phyloP scores from a whole-genome alignment of 2,888 invertebrate genomes.

The Hylaea fasciaria region DNA sequence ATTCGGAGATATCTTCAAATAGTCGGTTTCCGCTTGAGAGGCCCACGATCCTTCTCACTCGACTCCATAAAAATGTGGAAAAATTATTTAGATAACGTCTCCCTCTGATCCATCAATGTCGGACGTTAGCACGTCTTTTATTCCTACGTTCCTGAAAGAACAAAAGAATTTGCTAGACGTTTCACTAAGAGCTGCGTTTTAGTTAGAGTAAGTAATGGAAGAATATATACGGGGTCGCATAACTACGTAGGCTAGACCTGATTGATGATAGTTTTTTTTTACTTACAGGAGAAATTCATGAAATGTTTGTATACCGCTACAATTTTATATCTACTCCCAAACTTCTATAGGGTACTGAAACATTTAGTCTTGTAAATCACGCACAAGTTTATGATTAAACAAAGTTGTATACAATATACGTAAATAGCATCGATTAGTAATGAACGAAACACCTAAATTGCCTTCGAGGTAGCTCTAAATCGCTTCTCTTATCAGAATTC shows the following conservation, averaged over 20 bases:
- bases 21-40: conserved; percentile 73
- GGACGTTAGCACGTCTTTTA: conserved; percentile 47
- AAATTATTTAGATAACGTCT: conserved; percentile 72
- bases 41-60: conserved; percentile 60
- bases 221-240: conserved; percentile 8
- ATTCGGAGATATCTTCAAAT: conserved; percentile 79
- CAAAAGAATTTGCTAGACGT: conserved; percentile 26
- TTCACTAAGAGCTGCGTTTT: conserved; percentile 18
- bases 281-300: too few relatives aligned
- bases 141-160: conserved; percentile 27
- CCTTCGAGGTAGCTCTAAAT: conserved; percentile 31
- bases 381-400: too few relatives aligned
- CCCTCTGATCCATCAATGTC: conserved; percentile 74
- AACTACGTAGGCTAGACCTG: not conserved
- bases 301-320: too few relatives aligned
- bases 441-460: conserved; percentile 37
- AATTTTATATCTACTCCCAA: too few relatives aligned
- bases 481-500: conserved; percentile 39
- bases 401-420: too few relatives aligned
- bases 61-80: conserved; percentile 73
- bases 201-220: conserved; percentile 10
- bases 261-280: too few relatives aligned
- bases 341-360: too few relatives aligned
- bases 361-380: too few relatives aligned
- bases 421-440: conserved; percentile 38